A percentile compares a stretch with the other conserved stretches of the same genome.
Conservation (phyloP, 1,140 invertebrate species). For the Cydia amplana region DNA sequence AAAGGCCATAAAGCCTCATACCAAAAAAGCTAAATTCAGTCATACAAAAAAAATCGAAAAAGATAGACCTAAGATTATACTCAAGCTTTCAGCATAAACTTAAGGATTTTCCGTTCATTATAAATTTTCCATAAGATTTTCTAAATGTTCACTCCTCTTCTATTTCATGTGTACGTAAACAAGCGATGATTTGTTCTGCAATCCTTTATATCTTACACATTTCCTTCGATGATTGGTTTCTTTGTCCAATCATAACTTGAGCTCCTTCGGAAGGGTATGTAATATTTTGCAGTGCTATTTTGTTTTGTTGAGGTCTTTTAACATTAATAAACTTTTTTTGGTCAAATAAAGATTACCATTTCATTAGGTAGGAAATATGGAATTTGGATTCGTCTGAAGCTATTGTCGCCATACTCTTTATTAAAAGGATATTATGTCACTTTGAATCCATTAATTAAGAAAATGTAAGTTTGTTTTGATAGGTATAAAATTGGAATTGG, state of each 20-base stretch:
- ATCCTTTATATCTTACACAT: neutral
- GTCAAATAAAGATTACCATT: neutral
- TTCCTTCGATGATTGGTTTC: constrained; percentile 16
- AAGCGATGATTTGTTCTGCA: neutral
- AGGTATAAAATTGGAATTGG: no score
- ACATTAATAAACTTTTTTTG: neutral
- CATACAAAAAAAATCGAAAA: no score
- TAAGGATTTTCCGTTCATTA: no score
- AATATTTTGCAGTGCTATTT: neutral
- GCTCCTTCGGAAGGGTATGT: neutral
- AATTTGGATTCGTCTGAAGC: neutral
- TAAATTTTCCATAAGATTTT: no score
- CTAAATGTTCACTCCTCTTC: no score
- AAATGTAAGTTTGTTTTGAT: no score
- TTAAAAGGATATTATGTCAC: neutral
- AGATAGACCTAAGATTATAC: no score
- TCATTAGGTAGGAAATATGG: neutral
- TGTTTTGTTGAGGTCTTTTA: neutral
- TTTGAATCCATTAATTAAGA: neutral
- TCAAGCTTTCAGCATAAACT: no score
- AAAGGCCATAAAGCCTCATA: no score
- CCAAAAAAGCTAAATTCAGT: no score
- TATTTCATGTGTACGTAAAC: neutral
- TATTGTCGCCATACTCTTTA: neutral
- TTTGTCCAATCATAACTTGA: neutral